These are phyloP conservation scores for Synanthedon myopaeformis DNA, from an alignment of 2,888 invertebrate genomes.

Conservation along the genomic window DNA sequence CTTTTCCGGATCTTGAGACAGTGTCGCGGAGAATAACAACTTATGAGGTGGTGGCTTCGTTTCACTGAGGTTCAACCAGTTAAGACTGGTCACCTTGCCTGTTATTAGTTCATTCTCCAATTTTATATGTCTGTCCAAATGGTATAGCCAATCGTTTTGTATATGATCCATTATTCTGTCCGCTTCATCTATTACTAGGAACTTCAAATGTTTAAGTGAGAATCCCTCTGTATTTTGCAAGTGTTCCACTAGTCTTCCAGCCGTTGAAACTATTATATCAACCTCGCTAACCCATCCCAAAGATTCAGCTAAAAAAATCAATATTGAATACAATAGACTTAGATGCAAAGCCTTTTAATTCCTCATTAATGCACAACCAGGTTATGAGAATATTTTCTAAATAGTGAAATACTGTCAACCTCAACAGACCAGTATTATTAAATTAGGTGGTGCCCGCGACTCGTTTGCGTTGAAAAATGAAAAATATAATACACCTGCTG, in stretches of 20 bases:
- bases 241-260: conserved; percentile 93
- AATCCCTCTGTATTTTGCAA: conserved; percentile 86
- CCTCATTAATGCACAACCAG: background rate
- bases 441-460: no score
- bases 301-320: conserved; percentile 61
- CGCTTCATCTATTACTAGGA: conserved; percentile 95
- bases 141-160: conserved; percentile 91
- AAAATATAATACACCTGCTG: no score
- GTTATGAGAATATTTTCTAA: no score
- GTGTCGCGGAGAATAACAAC: conserved; percentile 95
- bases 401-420: no score
- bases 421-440: no score
- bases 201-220: conserved; percentile 76
- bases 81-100: conserved; percentile 62
- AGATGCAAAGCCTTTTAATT: background rate
- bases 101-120: conserved; percentile 59
- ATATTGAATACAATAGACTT: background rate
- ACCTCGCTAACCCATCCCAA: conserved; percentile 72
- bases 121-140: conserved; percentile 79
- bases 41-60: conserved; percentile 81
- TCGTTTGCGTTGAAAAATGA: no score
- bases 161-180: conserved; percentile 93
- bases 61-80: conserved; percentile 51
- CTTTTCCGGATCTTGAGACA: conserved; percentile 97
- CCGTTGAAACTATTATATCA: conserved; percentile 93